Evolutionary conservation across 2,797 vertebrate genomes (phyloP).

Genomic region (Lepilemur ruficaudatus): DNA sequence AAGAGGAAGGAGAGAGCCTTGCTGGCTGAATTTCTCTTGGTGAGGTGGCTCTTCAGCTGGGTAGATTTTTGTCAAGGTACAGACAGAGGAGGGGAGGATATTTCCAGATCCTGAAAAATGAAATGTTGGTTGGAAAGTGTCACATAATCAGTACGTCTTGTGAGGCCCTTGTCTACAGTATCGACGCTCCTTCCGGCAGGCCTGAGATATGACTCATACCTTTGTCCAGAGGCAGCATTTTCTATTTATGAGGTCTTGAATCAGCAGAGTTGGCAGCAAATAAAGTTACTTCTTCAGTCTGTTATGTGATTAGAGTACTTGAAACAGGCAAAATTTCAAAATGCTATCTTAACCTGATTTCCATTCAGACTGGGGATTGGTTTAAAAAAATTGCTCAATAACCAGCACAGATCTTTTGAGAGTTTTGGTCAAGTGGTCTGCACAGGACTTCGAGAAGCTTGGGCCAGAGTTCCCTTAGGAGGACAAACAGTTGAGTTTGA

Average conservation of each 20-base stretch:
- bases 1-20: not conserved
- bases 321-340: constrained; percentile 48
- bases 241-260: not conserved
- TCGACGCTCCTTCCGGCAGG: not conserved
- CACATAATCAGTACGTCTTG: not conserved
- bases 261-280: constrained; percentile 1
- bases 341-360: constrained; percentile 51
- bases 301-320: constrained; percentile 8
- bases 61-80: not conserved
- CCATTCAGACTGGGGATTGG: not conserved
- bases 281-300: constrained; percentile 28
- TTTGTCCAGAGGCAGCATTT: constrained; percentile 31
- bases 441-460: not conserved
- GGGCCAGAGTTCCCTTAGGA: not conserved
- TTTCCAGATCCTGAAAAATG: not conserved
- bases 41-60: not conserved
- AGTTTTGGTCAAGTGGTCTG: not conserved
- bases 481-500: not conserved
- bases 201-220: not conserved
- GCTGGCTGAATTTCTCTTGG: not conserved
- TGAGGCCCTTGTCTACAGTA: not conserved
- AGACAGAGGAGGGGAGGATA: not conserved
- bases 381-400: constrained; percentile 25
- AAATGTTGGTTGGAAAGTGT: not conserved
- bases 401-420: not conserved